Evolutionary conservation across 2,797 vertebrate species (phyloP), one percentile per base, ranked within the genome.

Genomic region (Dryobates pubescens): DNA sequence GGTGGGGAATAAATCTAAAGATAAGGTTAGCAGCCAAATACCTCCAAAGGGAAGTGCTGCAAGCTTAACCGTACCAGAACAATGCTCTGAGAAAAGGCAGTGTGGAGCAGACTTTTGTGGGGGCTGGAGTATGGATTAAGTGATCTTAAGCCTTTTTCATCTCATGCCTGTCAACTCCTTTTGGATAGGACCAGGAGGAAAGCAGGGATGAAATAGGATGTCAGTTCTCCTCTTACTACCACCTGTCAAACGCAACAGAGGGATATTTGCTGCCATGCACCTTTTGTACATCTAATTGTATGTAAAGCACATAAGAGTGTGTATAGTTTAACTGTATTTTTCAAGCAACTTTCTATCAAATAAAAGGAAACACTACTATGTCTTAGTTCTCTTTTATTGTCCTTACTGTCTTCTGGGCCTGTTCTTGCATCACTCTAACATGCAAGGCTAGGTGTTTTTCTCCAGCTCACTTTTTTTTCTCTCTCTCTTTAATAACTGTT

Each of bases 261-360:
- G 5, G 54, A 58, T 76, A 6, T 89, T 86, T 71, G 51, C 62
- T 82, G 38, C 92, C 85, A 58, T 83, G 58, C 92, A 95, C 49
- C 86, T 94, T 95, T 92, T 95, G 90, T 96, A 94, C 38, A 93
- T 84, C 36, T 81, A 88, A n/a, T 30, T 92, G 38, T 96, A 94
- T 96, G 71, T 93, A 95, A 71, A 93, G 93, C 80, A 73, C 92
- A 83, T 85, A 70, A 89, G 64, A 89, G 71, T 95, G 92, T 96
- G 92, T 84, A 96, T 91, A 95, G 17, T 27, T 27, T 94, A 89
- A 88, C 62, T 57, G 73, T 96, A 95, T 96, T 96, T 96, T 96
- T 96, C 54, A 96, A 93, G 45, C 2, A 0, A 82, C 85, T 96
- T 96, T 96, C 80, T 96, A 96, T 82, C 64, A 93, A 95, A 95